Base-by-base conservation (phyloP, 2,113 vertebrate genomes). In the Heterochromis multidens region DNA sequence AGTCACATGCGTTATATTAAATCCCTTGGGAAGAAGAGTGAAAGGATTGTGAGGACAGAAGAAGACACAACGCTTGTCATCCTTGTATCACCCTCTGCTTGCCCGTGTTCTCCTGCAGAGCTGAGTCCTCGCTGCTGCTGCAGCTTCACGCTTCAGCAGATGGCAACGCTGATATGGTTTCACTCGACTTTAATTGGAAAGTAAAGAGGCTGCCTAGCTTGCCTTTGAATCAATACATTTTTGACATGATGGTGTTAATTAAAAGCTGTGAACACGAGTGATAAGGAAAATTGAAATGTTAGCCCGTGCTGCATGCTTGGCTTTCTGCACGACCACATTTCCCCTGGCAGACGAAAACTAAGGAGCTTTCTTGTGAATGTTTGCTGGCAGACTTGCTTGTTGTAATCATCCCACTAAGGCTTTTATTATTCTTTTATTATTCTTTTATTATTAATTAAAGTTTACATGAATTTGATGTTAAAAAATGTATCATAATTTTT, bases 131-230 rank as follows among this genome's bases (percentile, higher is more conserved):
- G 70, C 77, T 83, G 83, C 82, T 54, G 77, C 85, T 52, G 83
- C 82, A 46, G 77, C 85, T 65, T 80, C 72, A 37, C 21, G 12
- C 85, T 85, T 89, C 89, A 83, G 90, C 86, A 93, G 94, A 94
- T 94, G 91, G 83, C n/a, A 40, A 49, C 3, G n/a, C 76, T 62
- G 94, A 94, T 94, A 92, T 54, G 86, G 72, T 80, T 91, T 89
- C 78, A 25, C 80, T 90, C 31, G 0, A 49, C 86, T 90, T 86
- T 94, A 92, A 95, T 93, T 95, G 89, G 85, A 90, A 90, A 87
- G 70, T 88, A 82, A 91, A 92, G 90, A 84, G 35, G 49, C 74
- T 13, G 79, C 52, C 12, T 17, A 3, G 82, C 89, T 85, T 16
- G 83, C 40, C 60, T 94, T 92, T 94, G 86, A 89, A 82, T 87